Base-by-base conservation (phyloP, 2,888 invertebrate genomes). In the Aspidiotus rigidus region DNA sequence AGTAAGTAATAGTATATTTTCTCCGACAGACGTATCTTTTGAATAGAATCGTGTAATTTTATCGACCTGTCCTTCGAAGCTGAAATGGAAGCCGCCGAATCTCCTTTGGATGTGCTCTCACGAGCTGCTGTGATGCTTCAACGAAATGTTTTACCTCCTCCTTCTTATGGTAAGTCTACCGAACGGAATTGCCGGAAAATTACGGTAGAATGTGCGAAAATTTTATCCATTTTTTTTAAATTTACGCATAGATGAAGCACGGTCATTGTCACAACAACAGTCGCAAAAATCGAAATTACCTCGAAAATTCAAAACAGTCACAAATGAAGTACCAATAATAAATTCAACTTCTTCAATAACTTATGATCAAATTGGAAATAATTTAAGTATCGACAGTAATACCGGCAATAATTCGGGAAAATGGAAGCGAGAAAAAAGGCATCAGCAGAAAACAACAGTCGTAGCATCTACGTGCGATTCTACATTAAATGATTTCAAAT, bases 91-190 rank as follows among this genome's bases (percentile, higher is more conserved):
- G 60, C 67, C 13, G 67, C 67, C 78, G 92, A 92, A 82, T 87
- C 90, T 71, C 88, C 92, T 72, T 80, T 92, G 78, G 91, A 92
- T 77, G 91, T 93, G 74, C 82, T 93, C 74, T 91, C 91, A 74
- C 84, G 91, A 76, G 92, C 91, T 72, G 92, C 92, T 28, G 90
- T 90, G 28, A 91, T 92, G 90, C 86, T 92, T 74, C 90, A 90
- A 79, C 74, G 76, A 69, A 72, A 71, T 69, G 73, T 67, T 10
- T 28, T 67, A 39, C 67, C 67, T 28, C 67, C 67, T 53, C 67
- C 67, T 10, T 67, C 67, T 39, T 67, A 67, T 15, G 67, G 67
- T 67, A 67, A 49, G 28, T 28, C 28, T 28, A 28, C 5, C 28
- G 28, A 28, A 28, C 28, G 5, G 28, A 28, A 5, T 3, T 28